Base-by-base conservation (phyloP, 2,113 vertebrate species). In the Colaptes auratus region DNA sequence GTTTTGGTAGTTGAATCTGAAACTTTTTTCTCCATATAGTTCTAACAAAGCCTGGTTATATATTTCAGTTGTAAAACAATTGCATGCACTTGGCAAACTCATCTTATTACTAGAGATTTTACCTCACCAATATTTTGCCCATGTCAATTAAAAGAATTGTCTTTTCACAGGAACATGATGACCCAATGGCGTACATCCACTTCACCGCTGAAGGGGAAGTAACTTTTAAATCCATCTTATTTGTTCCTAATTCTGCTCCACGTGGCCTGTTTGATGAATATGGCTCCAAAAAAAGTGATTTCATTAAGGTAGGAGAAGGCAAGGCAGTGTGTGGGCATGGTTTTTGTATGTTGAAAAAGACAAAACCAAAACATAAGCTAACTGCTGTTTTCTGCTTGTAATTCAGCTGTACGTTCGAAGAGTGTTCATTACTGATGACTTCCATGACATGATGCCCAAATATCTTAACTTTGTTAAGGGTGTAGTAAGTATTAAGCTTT, bases 361-460 rank as follows among this genome's bases (percentile, higher is more conserved):
- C 14, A 2, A 7, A 55, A 6, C 8, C 6, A 15, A 19, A 9
- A 44, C 12, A 23, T 86, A 80, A 88, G 23, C 13, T 69, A 58
- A 18, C 12, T 76, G 5, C 16, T 90, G 8, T 92, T n/a, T 13
- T 81, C 58, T 12, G 95, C 42, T 50, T 53, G 71, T 67, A 36
- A 65, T 86, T 58, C 95, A 99, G 99, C 97, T 99, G 11, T 99
- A 99, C 13, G 99, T 99, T 82, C 98, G 99, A 83, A 98, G 99
- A 96, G 99, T 99, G 55, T 99, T 99, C 97, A 99, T 99, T 98
- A 99, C 99, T 0, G 99, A 99, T 12, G 99, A 99, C 93, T 99
- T 99, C 98, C 99, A 99, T 71, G 99, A 99, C 88, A 99, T 99
- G 99, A 99, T 99, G 99, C 99, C 99, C 74, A 99, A 99, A 87